Conservation (phyloP, 2,113 vertebrate species). For the Capreolus pygargus region DNA sequence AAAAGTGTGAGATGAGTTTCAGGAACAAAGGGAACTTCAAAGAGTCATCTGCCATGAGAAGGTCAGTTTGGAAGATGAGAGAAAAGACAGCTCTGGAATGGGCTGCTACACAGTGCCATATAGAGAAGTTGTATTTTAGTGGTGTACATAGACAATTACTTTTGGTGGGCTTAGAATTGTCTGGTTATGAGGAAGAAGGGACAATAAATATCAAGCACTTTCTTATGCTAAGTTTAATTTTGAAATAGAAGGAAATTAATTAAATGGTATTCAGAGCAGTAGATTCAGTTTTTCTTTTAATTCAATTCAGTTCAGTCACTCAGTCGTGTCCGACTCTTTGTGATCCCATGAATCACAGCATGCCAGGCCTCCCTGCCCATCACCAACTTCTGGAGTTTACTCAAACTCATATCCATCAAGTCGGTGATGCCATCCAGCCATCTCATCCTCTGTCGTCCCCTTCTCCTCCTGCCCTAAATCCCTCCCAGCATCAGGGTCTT, state of each 20-base stretch:
- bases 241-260: neutral
- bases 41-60: neutral
- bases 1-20: neutral
- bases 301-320: neutral
- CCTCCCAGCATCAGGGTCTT: no score
- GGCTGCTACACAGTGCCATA: neutral
- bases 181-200: neutral
- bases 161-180: neutral
- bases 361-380: no score
- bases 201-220: neutral
- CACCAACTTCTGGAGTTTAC: no score
- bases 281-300: neutral
- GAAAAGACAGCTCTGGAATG: neutral
- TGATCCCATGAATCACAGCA: no score
- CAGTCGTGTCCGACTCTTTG: no score
- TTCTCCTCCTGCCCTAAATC: no score
- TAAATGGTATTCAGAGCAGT: neutral
- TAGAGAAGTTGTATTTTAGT: conserved; percentile 13
- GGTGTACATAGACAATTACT: neutral
- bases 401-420: no score
- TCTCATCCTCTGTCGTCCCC: no score
- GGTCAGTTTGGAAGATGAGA: neutral
- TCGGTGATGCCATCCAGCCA: no score
- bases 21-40: neutral
- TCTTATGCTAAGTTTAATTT: neutral